phyloP scores from a whole-genome alignment of 2,888 invertebrate species.

The Eledone cirrhosa region DNA sequence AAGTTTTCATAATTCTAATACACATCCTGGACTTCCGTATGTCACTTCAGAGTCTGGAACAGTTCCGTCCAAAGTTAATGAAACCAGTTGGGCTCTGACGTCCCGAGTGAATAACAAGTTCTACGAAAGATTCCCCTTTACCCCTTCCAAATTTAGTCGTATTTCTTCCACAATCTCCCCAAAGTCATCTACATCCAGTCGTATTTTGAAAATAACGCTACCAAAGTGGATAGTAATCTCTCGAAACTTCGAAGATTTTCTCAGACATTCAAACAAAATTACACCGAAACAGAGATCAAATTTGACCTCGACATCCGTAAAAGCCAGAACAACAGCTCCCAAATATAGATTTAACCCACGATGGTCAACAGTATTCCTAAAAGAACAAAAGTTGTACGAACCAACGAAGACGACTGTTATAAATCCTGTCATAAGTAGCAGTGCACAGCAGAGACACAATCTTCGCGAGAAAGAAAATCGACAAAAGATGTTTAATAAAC shows the following conservation, averaged over 20 bases:
- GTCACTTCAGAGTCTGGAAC: too few species aligned
- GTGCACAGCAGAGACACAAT: too few species aligned
- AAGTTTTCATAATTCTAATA: too few species aligned
- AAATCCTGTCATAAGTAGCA: background rate
- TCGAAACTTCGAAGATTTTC: background rate
- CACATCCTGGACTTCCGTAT: too few species aligned
- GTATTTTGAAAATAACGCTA: background rate
- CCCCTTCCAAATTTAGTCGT: too few species aligned
- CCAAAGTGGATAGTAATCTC: slow-evolving; percentile 19
- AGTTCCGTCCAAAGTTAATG: background rate
- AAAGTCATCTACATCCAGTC: too few species aligned
- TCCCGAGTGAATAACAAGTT: background rate
- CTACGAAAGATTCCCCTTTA: too few species aligned
- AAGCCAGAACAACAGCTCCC: background rate
- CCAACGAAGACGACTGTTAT: background rate
- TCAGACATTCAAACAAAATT: background rate
- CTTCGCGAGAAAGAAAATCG: too few species aligned
- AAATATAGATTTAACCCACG: background rate
- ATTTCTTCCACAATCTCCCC: too few species aligned
- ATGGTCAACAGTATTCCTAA: background rate
- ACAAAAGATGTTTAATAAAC: too few species aligned
- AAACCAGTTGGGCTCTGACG: background rate
- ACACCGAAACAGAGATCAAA: background rate
- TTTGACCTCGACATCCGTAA: too few species aligned
- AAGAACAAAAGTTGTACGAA: background rate